phyloP scores from a whole-genome alignment of 2,797 vertebrate genomes.

The Amniataba percoides region DNA sequence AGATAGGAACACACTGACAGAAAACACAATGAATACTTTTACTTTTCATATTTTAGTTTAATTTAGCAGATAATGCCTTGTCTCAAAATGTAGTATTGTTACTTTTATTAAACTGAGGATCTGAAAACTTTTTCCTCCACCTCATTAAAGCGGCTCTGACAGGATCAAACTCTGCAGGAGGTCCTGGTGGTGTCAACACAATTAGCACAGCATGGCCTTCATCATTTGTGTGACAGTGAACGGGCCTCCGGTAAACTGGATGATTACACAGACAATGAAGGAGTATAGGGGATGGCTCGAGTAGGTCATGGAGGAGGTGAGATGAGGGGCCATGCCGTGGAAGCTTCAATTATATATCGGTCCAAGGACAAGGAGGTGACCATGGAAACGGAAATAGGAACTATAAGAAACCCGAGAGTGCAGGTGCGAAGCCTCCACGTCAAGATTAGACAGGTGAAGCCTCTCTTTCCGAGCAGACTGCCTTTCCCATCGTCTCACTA shows the following conservation, averaged over 20 bases:
- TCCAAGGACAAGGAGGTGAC: conserved; percentile 70
- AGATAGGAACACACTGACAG: too few species aligned
- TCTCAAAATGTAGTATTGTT: too few species aligned
- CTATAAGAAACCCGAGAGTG: conserved; percentile 85
- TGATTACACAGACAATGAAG: conserved; percentile 34
- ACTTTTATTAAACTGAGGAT: too few species aligned
- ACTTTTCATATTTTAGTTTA: too few species aligned
- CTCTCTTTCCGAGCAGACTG: conserved; percentile 48
- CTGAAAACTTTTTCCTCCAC: too few species aligned
- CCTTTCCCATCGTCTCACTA: conserved; percentile 62
- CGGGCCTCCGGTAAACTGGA: neutral
- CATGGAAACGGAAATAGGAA: conserved; percentile 88
- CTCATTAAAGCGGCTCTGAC: neutral
- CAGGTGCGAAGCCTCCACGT: conserved; percentile 71
- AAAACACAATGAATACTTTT: too few species aligned
- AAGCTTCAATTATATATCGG: conserved; percentile 83
- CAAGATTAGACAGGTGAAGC: conserved; percentile 72
- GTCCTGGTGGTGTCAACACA: neutral
- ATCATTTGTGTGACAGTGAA: conserved; percentile 30
- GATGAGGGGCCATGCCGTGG: conserved; percentile 26
- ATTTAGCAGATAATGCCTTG: too few species aligned
- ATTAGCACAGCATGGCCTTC: neutral
- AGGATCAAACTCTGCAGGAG: neutral
- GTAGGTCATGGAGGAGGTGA: conserved; percentile 65
- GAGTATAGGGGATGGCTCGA: neutral